phyloP scores from a whole-genome alignment of 2,797 vertebrate species.

The Nannoperca australis region DNA sequence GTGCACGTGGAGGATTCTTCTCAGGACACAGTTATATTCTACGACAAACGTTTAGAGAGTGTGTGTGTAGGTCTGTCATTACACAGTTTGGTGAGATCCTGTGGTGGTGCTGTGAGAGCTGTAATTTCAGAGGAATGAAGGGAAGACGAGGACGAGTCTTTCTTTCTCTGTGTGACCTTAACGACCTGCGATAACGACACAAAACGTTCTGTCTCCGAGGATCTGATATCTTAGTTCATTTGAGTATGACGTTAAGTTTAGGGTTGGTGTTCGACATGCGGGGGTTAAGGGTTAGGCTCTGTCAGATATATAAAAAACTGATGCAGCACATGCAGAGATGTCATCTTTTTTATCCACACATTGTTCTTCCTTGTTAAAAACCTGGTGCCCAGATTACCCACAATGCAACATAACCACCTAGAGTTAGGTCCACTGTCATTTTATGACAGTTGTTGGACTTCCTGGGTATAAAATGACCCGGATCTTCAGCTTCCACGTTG shows the following conservation, averaged over 20 bases:
- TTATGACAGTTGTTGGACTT: no score
- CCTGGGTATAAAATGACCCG: no score
- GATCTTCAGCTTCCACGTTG: no score
- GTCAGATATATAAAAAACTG: background rate
- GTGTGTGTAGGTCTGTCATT: constrained; percentile 59
- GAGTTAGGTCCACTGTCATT: background rate
- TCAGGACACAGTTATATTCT: constrained; percentile 21
- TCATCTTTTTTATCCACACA: background rate
- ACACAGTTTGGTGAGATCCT: constrained; percentile 50
- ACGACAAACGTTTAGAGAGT: constrained; percentile 21
- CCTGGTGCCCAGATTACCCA: background rate
- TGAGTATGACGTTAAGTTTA: no score
- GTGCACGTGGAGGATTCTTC: background rate
- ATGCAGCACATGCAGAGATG: background rate
- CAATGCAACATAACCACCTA: background rate
- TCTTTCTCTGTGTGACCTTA: constrained; percentile 36
- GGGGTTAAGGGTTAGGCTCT: no score
- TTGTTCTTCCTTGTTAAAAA: background rate
- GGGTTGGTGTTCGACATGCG: no score
- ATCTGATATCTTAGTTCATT: no score
- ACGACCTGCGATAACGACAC: background rate
- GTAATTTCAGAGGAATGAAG: constrained; percentile 72
- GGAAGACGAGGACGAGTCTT: background rate
- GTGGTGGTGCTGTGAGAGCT: constrained; percentile 50
- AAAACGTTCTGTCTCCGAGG: no score